These are phyloP conservation scores for Lophotis ruficrista DNA, from an alignment of 2,113 vertebrate species.

Conservation along the genomic window DNA sequence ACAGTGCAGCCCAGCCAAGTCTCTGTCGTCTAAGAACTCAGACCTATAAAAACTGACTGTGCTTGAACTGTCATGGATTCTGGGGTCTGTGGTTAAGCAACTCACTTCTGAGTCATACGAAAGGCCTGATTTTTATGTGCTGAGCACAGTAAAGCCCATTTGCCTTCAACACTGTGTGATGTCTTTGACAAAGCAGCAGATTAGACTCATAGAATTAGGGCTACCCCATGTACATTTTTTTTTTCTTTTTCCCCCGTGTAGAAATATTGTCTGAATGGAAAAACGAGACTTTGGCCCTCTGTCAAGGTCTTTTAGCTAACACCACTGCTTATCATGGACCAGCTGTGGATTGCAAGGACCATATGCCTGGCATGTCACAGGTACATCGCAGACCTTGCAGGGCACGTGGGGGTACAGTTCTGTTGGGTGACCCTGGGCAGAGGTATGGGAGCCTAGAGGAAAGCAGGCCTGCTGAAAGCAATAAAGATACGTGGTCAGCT, in stretches of 20 bases:
- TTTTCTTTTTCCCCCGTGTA: accelerated
- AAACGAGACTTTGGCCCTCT: not conserved
- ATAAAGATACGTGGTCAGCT: not conserved
- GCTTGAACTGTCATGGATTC: not conserved
- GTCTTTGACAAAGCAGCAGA: not conserved
- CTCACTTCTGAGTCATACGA: not conserved
- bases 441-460: not conserved
- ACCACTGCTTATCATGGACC: not conserved
- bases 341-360: not conserved
- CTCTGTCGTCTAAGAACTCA: not conserved
- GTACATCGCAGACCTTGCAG: not conserved
- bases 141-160: not conserved
- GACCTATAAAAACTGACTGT: not conserved
- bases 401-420: not conserved
- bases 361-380: not conserved
- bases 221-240: not conserved
- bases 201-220: not conserved
- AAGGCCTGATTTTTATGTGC: not conserved
- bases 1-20: not conserved
- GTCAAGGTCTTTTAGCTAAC: not conserved
- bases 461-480: not conserved
- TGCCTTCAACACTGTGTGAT: not conserved
- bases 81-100: conserved; percentile 7
- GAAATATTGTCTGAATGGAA: not conserved
- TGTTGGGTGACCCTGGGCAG: not conserved